These are phyloP conservation scores for Tragelaphus imberbis DNA, from an alignment of 2,113 vertebrate genomes.

Conservation along the genomic window DNA sequence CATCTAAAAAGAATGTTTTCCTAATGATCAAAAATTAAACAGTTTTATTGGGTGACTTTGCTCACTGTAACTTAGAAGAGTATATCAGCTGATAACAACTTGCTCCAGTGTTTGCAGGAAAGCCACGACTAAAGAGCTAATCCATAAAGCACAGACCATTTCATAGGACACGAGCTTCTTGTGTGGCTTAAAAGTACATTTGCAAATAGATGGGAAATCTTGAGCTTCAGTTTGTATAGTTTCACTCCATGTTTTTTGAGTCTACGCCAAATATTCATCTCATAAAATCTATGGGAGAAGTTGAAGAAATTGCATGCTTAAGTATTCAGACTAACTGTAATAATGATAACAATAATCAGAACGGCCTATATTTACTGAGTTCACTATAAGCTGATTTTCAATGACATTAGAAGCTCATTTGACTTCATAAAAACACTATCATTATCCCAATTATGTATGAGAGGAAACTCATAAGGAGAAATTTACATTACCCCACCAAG, in stretches of 20 bases:
- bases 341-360: neutral
- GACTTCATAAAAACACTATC: neutral
- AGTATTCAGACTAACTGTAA: neutral
- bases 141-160: neutral
- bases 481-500: neutral
- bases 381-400: neutral
- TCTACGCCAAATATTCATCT: neutral
- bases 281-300: neutral
- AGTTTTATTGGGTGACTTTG: neutral
- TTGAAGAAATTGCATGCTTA: neutral
- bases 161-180: neutral
- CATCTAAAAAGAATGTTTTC: neutral
- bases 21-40: neutral
- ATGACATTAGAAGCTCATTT: neutral
- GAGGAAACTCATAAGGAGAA: neutral
- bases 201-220: neutral
- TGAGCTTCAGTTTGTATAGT: neutral
- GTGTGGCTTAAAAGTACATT: neutral
- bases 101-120: neutral
- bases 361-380: neutral
- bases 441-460: neutral
- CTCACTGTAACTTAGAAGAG: neutral
- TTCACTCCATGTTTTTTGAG: neutral
- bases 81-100: neutral
- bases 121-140: neutral